Base-by-base conservation (phyloP, 2,888 invertebrate genomes). In the Synanthedon vespiformis region DNA sequence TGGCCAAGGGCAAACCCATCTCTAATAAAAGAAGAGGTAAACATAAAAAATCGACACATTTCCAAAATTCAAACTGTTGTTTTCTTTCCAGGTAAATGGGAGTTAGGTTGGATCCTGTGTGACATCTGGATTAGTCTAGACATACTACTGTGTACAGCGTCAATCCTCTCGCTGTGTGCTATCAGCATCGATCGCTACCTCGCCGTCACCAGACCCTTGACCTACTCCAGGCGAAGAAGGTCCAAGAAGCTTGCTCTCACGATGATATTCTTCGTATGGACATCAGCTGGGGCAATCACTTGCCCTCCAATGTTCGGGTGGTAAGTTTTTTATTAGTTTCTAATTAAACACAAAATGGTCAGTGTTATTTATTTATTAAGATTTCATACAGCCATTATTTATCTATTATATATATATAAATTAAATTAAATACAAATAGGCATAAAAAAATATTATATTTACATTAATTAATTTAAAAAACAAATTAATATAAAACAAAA, bases 281-380 rank as follows among this genome's bases (percentile, higher is more conserved):
- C 94, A 5, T 89, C 95, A 22, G 96, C 97, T 3, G 92, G 95
- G 49, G 89, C 96, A 40, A 97, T 98, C 56, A 97, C 97, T 13
- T 95, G 97, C 63, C 98, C 98, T 1, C 97, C 97, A 3, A 93
- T 98, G 84, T 91, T 97, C 61, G 96, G 96, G 65, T 96, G 96
- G 96, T 94, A 77, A 89, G 90, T 84, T 34, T 18, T 40, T 40
- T 18, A 34, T 10, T 34, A 34, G 2, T 34, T 10, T 34, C 34
- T 13, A 49, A 22, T 12, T 51, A 40, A 34, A 50, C 22, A 50
- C 10, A 47, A 41, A 16, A 48, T 40, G 1, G 11, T 48, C n/a
- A 16, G 13, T 18, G 18, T 22, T 22, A n/a, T n/a, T n/a, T n/a
- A n/a, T n/a, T n/a, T n/a, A n/a, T n/a, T n/a, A n/a, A n/a, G n/a